These are phyloP conservation scores for Alloscopus bannaensis DNA, from an alignment of 2,888 invertebrate species.

Conservation along the genomic window DNA sequence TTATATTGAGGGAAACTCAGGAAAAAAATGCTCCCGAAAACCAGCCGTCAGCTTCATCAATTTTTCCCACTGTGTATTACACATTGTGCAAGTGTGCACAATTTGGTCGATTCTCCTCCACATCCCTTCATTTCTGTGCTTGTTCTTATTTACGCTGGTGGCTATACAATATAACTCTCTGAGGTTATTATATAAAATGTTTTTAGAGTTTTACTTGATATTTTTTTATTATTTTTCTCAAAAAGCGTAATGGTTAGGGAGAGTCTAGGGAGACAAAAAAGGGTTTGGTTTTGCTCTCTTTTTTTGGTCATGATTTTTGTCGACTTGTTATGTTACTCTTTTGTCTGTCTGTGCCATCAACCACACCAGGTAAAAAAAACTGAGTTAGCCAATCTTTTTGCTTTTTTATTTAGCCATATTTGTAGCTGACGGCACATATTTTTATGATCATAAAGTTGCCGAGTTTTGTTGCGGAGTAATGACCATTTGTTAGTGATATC, in stretches of 20 bases:
- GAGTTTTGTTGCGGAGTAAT: neutral
- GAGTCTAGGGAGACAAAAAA: neutral
- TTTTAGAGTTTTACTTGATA: neutral
- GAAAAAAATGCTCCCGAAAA: too few species aligned
- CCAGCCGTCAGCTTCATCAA: conserved; percentile 33
- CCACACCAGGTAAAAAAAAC: neutral
- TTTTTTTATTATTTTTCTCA: neutral
- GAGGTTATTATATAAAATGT: too few species aligned
- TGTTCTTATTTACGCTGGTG: conserved; percentile 14
- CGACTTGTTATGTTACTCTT: neutral
- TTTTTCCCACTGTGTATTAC: conserved; percentile 19
- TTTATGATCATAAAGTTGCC: conserved; percentile 1
- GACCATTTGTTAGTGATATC: conserved; percentile 11
- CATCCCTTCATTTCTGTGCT: neutral
- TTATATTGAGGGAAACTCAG: too few species aligned
- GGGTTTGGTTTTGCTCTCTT: neutral
- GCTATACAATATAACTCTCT: conserved; percentile 12
- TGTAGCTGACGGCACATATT: too few species aligned
- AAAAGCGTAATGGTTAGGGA: neutral
- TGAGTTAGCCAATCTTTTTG: neutral
- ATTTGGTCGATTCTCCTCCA: neutral
- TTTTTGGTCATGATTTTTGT: conserved; percentile 28
- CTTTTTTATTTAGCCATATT: conserved; percentile 27
- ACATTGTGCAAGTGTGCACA: neutral
- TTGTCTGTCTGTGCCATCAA: neutral